Conservation (phyloP, 2,888 invertebrate genomes). For the Carcina quercana region DNA sequence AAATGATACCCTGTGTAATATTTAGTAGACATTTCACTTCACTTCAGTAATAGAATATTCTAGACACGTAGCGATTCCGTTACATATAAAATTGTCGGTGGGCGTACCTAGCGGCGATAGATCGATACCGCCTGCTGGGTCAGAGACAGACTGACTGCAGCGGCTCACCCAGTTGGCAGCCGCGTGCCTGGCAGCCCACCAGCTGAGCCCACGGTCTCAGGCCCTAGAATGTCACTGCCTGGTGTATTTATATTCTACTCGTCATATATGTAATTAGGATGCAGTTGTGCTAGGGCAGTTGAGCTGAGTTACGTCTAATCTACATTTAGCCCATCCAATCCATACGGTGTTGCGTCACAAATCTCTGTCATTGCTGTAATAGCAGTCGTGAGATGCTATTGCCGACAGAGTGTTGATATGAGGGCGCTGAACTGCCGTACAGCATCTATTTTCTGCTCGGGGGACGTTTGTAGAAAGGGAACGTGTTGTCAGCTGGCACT, state of each 20-base stretch:
- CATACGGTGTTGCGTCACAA: background rate
- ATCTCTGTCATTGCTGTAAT: background rate
- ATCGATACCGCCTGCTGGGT: constrained; percentile 24
- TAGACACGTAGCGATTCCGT: no score
- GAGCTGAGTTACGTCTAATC: constrained; percentile 5
- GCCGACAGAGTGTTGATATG: no score
- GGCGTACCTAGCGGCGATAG: constrained; percentile 11
- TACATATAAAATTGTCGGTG: no score
- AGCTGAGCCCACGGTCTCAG: constrained; percentile 33
- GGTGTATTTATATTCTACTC: constrained; percentile 38
- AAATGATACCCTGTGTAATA: no score
- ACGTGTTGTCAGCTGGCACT: no score
- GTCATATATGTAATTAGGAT: constrained; percentile 26
- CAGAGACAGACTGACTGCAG: constrained; percentile 23
- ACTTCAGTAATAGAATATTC: no score
- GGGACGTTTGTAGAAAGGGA: no score
- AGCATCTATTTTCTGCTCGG: no score
- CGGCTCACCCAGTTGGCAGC: constrained; percentile 54
- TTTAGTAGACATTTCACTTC: no score
- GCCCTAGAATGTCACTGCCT: constrained; percentile 34
- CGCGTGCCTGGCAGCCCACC: constrained; percentile 45
- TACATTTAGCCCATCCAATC: background rate
- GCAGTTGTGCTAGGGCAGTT: constrained; percentile 8
- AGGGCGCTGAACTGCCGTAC: no score
- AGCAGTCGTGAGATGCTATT: background rate